Conservation (phyloP, 2,113 vertebrate species). For the Xyliphius kryptos region DNA sequence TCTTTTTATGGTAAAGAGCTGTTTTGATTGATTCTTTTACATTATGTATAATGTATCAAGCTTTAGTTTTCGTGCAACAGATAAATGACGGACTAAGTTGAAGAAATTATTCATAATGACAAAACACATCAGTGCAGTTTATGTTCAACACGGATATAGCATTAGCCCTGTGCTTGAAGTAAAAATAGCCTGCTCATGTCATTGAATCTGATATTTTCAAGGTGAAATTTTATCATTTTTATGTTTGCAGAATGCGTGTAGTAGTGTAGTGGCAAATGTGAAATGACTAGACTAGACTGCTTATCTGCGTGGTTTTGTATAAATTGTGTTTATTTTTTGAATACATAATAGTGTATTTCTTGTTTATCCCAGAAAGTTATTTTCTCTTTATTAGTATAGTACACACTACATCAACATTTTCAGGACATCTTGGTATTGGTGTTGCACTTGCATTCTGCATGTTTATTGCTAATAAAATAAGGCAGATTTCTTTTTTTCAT, state of each 20-base stretch:
- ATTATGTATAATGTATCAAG: neutral
- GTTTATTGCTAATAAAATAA: too few relatives aligned
- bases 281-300: neutral
- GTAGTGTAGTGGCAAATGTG: neutral
- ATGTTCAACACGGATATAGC: neutral
- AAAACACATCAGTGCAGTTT: neutral
- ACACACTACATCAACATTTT: neutral
- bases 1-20: neutral
- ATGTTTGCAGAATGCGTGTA: neutral
- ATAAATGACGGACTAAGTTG: neutral
- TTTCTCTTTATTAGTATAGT: neutral
- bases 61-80: neutral
- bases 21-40: neutral
- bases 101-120: neutral
- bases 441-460: neutral
- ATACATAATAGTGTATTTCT: neutral
- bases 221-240: too few relatives aligned
- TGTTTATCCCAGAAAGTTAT: neutral
- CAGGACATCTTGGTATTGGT: neutral
- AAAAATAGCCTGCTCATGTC: slow-evolving; percentile 10
- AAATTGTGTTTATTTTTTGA: neutral
- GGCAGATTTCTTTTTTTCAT: too few relatives aligned
- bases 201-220: too few relatives aligned
- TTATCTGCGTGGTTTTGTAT: neutral
- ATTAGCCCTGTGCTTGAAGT: neutral